Conservation (phyloP, 2,797 vertebrate species). For the Apodemus agrarius region DNA sequence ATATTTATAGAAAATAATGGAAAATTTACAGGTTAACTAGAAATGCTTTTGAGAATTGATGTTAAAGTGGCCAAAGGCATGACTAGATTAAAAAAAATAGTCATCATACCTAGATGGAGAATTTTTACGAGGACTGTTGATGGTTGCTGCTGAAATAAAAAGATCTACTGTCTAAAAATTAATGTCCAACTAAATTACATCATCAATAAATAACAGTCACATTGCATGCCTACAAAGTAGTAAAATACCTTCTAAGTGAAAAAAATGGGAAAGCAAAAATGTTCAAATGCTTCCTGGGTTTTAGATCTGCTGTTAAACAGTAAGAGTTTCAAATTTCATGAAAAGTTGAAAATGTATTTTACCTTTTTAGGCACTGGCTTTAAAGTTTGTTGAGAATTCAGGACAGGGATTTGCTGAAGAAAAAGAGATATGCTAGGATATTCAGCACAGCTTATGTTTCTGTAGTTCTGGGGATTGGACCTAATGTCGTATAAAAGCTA, state of each 20-base stretch:
- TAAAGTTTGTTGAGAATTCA: constrained; percentile 1
- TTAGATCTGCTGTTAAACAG: background rate
- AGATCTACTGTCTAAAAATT: background rate
- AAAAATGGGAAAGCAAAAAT: constrained; percentile 31
- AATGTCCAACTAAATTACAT: constrained; percentile 17
- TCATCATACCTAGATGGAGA: background rate
- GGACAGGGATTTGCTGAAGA: background rate
- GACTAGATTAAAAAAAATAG: constrained; percentile 6
- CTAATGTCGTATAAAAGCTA: background rate
- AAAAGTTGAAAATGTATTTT: background rate
- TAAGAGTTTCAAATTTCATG: background rate
- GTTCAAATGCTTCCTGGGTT: background rate
- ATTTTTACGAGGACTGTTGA: background rate
- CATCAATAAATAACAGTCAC: background rate
- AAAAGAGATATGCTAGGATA: background rate
- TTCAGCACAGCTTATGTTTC: background rate
- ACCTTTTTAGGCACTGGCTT: background rate
- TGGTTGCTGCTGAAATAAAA: constrained; percentile 34
- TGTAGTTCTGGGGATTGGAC: background rate
- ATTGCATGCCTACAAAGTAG: background rate
- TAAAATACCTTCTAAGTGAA: constrained; percentile 1
- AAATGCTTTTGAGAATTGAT: constrained; percentile 57
- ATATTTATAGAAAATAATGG: constrained; percentile 79
- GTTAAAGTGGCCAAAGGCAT: constrained; percentile 34
- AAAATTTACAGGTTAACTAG: constrained; percentile 60